Percentiles rank a stretch among this genome's conserved stretches.
These are phyloP conservation scores for Tiliqua scincoides DNA, from an alignment of 2,113 vertebrate species.

Conservation along the genomic window DNA sequence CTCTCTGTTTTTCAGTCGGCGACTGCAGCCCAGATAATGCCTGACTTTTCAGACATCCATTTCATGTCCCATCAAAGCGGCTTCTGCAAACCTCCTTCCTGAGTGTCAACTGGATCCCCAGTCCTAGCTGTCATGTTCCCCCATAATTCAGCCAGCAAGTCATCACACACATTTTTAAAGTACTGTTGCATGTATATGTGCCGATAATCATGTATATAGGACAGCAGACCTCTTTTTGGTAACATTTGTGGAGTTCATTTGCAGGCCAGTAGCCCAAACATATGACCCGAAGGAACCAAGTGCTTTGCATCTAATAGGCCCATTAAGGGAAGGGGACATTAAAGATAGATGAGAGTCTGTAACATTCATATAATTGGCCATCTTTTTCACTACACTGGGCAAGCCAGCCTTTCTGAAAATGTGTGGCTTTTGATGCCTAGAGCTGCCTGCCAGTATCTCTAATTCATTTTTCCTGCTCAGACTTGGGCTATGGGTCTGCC, in stretches of 20 bases:
- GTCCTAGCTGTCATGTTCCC: not conserved
- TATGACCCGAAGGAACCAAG: no score
- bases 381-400: not conserved
- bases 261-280: not conserved
- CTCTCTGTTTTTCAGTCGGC: not conserved
- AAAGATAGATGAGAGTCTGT: constrained; percentile 45
- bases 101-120: not conserved
- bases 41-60: not conserved
- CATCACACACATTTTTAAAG: not conserved
- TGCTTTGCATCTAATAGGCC: not conserved
- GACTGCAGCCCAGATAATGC: not conserved
- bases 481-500: rapidly evolving
- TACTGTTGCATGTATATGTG: not conserved
- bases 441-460: constrained; percentile 3
- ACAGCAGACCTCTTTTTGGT: no score
- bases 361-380: constrained; percentile 41
- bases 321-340: not conserved
- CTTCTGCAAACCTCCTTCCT: not conserved
- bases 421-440: constrained; percentile 18
- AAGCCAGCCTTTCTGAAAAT: not conserved
- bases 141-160: no score
- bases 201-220: not conserved
- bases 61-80: not conserved
- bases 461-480: rapidly evolving
- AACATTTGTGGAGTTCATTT: not conserved